phyloP scores from a whole-genome alignment of 1,140 invertebrate genomes.

The Mamestra configurata region DNA sequence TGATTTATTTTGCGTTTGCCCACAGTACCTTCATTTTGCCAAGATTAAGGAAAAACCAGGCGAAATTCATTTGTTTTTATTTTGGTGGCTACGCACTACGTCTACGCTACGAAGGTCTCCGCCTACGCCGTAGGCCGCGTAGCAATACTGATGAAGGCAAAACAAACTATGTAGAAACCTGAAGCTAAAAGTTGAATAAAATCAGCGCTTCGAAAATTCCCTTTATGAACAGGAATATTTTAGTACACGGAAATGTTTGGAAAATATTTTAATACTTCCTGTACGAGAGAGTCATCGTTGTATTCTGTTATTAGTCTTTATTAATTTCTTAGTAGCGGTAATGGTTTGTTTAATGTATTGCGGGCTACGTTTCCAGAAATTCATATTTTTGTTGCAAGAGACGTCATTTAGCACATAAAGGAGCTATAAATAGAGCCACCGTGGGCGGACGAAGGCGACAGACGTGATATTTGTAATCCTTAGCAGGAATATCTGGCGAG shows the following conservation, averaged over 20 bases:
- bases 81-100: neutral
- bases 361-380: neutral
- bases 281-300: neutral
- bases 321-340: neutral
- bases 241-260: no score
- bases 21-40: neutral
- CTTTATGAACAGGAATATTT: neutral
- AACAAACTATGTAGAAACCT: neutral
- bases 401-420: no score
- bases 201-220: neutral
- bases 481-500: no score
- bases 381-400: neutral
- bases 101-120: neutral
- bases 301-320: neutral
- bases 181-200: neutral
- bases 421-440: no score
- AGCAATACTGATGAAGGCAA: neutral
- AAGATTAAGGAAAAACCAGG: conserved; percentile 21
- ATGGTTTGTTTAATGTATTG: neutral
- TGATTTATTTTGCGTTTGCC: conserved; percentile 34
- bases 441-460: no score
- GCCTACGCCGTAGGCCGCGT: conserved; percentile 6
- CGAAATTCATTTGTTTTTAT: conserved; percentile 28
- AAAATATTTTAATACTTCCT: neutral
- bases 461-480: no score